phyloP scores from a whole-genome alignment of 2,113 vertebrate species.

The Charina bottae region DNA sequence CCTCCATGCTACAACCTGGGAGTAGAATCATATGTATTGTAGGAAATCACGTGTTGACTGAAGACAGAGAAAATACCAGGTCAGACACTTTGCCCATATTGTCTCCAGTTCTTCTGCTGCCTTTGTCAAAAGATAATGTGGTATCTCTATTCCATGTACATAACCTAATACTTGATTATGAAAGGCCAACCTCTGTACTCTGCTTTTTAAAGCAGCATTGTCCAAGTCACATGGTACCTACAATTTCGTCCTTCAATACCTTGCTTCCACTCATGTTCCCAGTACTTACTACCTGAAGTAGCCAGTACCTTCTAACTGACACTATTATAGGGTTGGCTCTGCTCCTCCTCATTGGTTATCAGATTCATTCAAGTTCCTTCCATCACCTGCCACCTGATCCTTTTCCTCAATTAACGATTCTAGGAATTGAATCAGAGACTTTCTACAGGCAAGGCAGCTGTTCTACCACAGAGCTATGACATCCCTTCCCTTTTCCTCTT shows the following conservation, averaged over 20 bases:
- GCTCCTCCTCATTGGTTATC: too few relatives aligned
- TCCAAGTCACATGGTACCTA: not conserved
- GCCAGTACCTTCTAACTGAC: not conserved
- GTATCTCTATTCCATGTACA: too few relatives aligned
- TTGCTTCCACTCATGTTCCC: not conserved
- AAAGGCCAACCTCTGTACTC: not conserved
- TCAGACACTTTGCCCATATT: not conserved
- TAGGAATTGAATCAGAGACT: not conserved
- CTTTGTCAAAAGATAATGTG: not conserved
- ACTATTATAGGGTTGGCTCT: not conserved
- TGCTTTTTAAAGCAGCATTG: not conserved
- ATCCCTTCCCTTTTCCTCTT: too few relatives aligned
- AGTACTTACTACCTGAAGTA: not conserved
- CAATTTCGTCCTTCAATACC: not conserved
- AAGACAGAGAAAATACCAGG: not conserved
- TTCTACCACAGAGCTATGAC: not conserved
- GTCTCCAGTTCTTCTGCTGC: not conserved
- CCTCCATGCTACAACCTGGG: not conserved
- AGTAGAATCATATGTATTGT: not conserved
- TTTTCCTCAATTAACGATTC: not conserved
- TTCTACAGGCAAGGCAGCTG: not conserved
- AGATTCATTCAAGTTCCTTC: not conserved
- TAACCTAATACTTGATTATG: not conserved
- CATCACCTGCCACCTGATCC: not conserved
- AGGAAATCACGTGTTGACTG: not conserved